These are phyloP conservation scores for Oxyura jamaicensis DNA, from an alignment of 2,113 vertebrate species.

Conservation along the genomic window DNA sequence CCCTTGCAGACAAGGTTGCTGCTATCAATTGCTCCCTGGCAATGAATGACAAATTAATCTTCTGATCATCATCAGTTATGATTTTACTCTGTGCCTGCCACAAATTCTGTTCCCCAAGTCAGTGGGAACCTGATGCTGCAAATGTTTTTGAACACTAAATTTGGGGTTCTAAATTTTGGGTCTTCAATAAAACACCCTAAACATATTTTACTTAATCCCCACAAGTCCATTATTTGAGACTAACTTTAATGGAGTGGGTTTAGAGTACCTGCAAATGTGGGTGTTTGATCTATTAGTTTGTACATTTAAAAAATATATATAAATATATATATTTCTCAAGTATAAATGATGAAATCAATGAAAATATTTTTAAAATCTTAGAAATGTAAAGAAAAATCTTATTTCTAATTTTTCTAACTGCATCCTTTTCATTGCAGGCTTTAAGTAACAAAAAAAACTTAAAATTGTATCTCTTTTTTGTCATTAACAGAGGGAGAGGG, in stretches of 20 bases:
- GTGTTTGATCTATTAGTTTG: not conserved
- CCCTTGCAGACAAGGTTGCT: conserved; percentile 42
- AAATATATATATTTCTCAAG: not conserved
- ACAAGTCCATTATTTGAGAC: not conserved
- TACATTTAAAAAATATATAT: not conserved
- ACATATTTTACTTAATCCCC: not conserved
- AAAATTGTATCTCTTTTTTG: not conserved
- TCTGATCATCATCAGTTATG: conserved; percentile 13
- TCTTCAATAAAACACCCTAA: not conserved
- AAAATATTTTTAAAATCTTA: not conserved
- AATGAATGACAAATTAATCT: conserved; percentile 44
- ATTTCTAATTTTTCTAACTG: not conserved
- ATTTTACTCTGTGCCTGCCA: not conserved
- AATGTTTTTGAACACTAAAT: not conserved
- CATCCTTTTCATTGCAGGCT: not conserved
- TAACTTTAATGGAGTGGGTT: not conserved
- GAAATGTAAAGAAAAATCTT: not conserved
- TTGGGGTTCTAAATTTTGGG: not conserved
- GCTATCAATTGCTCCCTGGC: conserved; percentile 34
- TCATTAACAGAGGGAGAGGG: not conserved
- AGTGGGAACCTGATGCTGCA: not conserved
- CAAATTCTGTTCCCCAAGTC: not conserved
- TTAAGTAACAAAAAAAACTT: not conserved
- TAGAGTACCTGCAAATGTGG: not conserved
- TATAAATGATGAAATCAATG: not conserved